Evolutionary conservation across 2,113 vertebrate genomes (phyloP).

Genomic region (Malurus melanocephalus): DNA sequence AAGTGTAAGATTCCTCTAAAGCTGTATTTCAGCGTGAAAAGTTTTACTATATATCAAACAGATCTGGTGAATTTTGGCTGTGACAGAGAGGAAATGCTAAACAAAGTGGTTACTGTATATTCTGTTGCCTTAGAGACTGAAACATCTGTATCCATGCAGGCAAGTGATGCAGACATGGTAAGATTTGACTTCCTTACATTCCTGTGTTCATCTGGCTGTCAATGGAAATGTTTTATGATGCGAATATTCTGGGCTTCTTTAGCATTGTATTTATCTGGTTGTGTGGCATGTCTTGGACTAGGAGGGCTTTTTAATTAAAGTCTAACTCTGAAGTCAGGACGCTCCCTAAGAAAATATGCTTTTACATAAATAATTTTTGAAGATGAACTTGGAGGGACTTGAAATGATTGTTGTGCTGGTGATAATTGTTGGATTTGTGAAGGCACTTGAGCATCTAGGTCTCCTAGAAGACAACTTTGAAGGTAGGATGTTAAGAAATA

Average conservation of each 20-base stretch:
- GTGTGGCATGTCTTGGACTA: slow-evolving; percentile 32
- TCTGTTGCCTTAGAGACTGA: slow-evolving; percentile 72
- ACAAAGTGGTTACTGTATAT: slow-evolving; percentile 62
- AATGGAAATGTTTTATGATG: slow-evolving; percentile 62
- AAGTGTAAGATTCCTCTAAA: neutral
- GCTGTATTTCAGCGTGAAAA: neutral
- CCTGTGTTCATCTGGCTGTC: slow-evolving; percentile 62
- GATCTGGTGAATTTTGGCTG: slow-evolving; percentile 38
- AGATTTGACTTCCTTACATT: slow-evolving; percentile 68
- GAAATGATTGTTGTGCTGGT: slow-evolving; percentile 72
- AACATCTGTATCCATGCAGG: slow-evolving; percentile 72
- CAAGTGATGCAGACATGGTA: slow-evolving; percentile 72
- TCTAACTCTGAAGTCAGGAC: slow-evolving; percentile 55
- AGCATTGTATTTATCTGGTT: slow-evolving; percentile 43
- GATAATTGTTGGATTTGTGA: slow-evolving; percentile 71
- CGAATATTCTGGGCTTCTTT: slow-evolving; percentile 52
- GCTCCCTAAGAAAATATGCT: slow-evolving; percentile 54
- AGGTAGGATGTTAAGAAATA: slow-evolving; percentile 62
- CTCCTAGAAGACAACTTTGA: slow-evolving; percentile 66
- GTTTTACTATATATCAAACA: neutral
- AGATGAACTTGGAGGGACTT: slow-evolving; percentile 71
- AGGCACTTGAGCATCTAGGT: slow-evolving; percentile 66
- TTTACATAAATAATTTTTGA: slow-evolving; percentile 66
- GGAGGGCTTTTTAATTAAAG: slow-evolving; percentile 60
- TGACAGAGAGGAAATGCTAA: slow-evolving; percentile 43